Percentiles rank a stretch among this genome's conserved stretches.
Evolutionary conservation across 1,140 invertebrate species (phyloP).

Genomic region (Hycleus phaleratus): DNA sequence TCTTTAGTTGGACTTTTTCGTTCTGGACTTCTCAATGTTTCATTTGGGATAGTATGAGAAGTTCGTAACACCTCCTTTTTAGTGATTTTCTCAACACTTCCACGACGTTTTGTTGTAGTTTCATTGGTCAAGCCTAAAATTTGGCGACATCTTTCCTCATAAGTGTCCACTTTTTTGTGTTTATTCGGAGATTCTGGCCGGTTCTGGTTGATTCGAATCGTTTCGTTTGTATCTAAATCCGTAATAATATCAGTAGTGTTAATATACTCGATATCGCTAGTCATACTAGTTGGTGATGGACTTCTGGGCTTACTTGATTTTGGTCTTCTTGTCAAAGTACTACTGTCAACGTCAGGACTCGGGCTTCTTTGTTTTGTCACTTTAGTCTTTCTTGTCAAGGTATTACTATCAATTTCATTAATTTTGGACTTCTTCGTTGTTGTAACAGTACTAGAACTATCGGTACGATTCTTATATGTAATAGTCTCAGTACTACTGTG

Average conservation of each 20-base stretch:
- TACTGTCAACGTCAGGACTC: constrained; percentile 18
- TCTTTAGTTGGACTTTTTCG: no score
- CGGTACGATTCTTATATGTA: constrained; percentile 37
- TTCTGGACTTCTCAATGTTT: no score
- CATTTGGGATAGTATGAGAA: no score
- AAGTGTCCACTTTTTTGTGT: constrained; percentile 55
- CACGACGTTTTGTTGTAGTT: constrained; percentile 27
- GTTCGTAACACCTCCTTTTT: constrained; percentile 2
- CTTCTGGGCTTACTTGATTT: constrained; percentile 9
- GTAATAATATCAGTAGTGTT: constrained; percentile 24
- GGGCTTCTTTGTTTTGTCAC: constrained; percentile 10
- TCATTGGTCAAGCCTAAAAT: constrained; percentile 52
- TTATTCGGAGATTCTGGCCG: constrained; percentile 29
- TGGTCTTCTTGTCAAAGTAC: constrained; percentile 22
- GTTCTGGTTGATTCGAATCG: neutral
- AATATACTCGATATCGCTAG: constrained; percentile 32
- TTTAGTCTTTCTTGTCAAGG: constrained; percentile 19
- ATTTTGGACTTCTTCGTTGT: constrained; percentile 11
- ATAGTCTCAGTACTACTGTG: constrained; percentile 21
- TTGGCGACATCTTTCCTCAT: constrained; percentile 58
- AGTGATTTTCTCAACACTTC: constrained; percentile 7
- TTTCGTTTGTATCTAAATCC: constrained; percentile 24
- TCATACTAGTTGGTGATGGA: constrained; percentile 12
- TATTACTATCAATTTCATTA: constrained; percentile 18
- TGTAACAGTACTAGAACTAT: constrained; percentile 19